Base-by-base conservation (phyloP, 2,888 invertebrate genomes). In the Xiphydria camelus region DNA sequence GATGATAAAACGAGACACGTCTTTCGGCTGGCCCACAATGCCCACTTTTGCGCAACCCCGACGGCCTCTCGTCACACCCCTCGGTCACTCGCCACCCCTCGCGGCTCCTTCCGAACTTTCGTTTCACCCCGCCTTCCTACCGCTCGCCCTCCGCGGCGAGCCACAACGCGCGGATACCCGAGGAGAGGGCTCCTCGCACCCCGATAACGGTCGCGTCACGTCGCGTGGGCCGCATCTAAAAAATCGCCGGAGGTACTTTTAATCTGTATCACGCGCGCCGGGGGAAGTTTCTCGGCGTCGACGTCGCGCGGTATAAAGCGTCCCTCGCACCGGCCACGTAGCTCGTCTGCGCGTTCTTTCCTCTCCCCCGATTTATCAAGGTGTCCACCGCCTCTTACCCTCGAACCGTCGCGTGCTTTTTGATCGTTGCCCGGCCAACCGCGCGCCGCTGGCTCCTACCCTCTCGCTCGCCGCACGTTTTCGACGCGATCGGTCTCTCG, bases 201-300 rank as follows among this genome's bases (percentile, higher is more conserved):
- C 45, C 39, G 31, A 51, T 45, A 44, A 47, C 39, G 36, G 40
- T 17, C 41, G 45, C 49, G 42, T 54, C 51, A n/a, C n/a, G 47
- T 54, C 45, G 49, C 32, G 25, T 10, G 44, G 41, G 36, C 34
- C 25, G 34, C 39, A 26, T 23, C 44, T 46, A 41, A 52, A 50
- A 55, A 55, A 53, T 53, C 46, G 35, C 44, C 36, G 10, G 33
- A 23, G 33, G 44, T 40, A 34, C 41, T 53, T 53, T 49, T 55
- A 53, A 55, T 55, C 51, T 41, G 43, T 46, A 47, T 53, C 49
- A 49, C 49, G 53, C n/a, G n/a, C 45, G 43, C 43, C 22, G 5
- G n/a, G 37, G 12, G 34, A 14, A 12, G 29, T 12, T 29, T 29
- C 29, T 29, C 6, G 6, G n/a, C n/a, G n/a, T n/a, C n/a, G n/a